Percentiles rank a stretch among this genome's conserved stretches.
Evolutionary conservation across 2,113 vertebrate genomes (phyloP).

Genomic region (Herpailurus yagouaroundi): DNA sequence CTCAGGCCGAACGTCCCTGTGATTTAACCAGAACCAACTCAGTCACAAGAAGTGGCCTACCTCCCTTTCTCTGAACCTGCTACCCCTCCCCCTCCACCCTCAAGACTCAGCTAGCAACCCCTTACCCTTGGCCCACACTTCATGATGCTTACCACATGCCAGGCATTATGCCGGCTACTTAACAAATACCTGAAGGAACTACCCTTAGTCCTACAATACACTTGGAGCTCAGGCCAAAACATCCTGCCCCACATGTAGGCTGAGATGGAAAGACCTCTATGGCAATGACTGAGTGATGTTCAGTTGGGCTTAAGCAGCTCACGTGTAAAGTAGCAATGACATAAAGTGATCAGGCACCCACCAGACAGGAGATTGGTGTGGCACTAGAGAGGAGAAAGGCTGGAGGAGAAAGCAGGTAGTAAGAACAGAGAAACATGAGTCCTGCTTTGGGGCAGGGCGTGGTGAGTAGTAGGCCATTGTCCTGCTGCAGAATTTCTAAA

Average conservation of each 20-base stretch:
- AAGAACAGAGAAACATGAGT: not conserved
- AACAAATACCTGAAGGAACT: not conserved
- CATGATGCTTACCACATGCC: not conserved
- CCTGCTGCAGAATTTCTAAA: not conserved
- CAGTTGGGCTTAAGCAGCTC: not conserved
- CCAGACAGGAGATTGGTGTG: not conserved
- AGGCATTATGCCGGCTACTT: not conserved
- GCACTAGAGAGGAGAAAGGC: not conserved
- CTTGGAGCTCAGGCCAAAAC: not conserved
- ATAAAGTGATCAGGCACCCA: not conserved
- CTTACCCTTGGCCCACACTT: not conserved
- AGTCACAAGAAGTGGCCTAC: not conserved
- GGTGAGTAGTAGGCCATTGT: not conserved
- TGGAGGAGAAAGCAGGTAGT: not conserved
- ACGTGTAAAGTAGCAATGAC: not conserved
- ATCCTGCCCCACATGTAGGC: not conserved
- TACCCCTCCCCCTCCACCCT: not conserved
- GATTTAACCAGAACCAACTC: conserved; percentile 31
- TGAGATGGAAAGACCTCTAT: not conserved
- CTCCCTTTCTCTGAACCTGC: not conserved
- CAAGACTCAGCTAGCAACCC: not conserved
- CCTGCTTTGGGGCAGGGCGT: not conserved
- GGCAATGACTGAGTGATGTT: not conserved
- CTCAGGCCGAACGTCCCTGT: conserved; percentile 69
- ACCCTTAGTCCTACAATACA: not conserved